Base-by-base conservation (phyloP, 2,888 invertebrate species). In the Glyphotaelius pellucidus region DNA sequence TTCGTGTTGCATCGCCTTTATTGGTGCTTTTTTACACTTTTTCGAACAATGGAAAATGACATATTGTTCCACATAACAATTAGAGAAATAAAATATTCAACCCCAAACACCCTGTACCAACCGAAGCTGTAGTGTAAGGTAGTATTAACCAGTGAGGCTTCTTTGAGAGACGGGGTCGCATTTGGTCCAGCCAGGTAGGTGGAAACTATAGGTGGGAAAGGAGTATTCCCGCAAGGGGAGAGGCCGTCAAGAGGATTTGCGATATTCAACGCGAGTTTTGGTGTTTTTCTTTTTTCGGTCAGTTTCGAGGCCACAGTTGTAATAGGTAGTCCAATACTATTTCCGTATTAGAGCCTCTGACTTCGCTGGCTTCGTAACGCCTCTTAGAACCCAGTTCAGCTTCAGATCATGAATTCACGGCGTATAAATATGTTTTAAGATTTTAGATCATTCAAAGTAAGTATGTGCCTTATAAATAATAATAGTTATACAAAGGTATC, bases 201-300 rank as follows among this genome's bases (percentile, higher is more conserved):
- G 25, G 25, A 1, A 19, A 25, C 11, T 14, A 7, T 67, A 19
- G 52, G 52, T 67, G 25, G 19, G 15, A 19, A 4, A 19, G 52
- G 52, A 1, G 88, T 88, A 88, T 52, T 88, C 88, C 88, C 88
- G 31, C n/a, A 14, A n/a, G 87, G 35, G 12, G 84, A 38, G 84
- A 84, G 11, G 42, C 84, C 67, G 32, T 67, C 88, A 88, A 88
- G 88, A 88, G 88, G 88, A 88, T 88, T 88, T 88, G 88, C 79
- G 88, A 88, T 88, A 31, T 88, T 88, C 88, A 88, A 32, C 88
- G 52, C 52, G 88, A 86, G 11, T 86, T 47, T 86, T 42, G 30
- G 47, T 86, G n/a, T 84, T 84, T 85, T 85, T 25, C n/a, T n/a
- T 86, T 42, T 42, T 86, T 38, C 14, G n/a, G 19, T n/a, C 47